Evolutionary conservation across 2,888 invertebrate species (phyloP), one percentile per base, ranked within the genome.

Genomic region (Caenorhabditis virilis): DNA sequence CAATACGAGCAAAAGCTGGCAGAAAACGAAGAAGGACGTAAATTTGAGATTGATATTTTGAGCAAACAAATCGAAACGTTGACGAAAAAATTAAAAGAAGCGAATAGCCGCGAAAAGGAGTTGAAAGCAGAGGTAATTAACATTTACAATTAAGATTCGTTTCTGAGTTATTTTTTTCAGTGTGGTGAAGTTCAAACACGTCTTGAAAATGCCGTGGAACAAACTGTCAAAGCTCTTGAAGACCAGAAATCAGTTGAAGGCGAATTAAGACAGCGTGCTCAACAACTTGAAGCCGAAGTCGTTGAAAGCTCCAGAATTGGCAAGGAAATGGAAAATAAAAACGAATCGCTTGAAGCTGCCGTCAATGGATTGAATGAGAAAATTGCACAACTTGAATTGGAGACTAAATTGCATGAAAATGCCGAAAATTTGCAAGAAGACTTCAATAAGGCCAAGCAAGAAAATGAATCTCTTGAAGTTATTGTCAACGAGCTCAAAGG

Each of bases 1-100:
- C 9, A n/a, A 2, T 39, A 54, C 26, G 22, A 41, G 22, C 25
- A 16, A 6, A 18, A 23, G 15, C 27, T 60, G 11, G 23, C 23
- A n/a, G 49, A 60, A 15, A 54, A 49, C 15, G 38, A 49, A 1
- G 54, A 54, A 35, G 38, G 53, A 23, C 48, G 60, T n/a, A 15
- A 26, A 23, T 60, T 39, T 25, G 60, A 60, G 39, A 45, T 48
- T 30, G 54, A 60, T 2, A 35, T 49, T 4, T 26, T 50, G 4
- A 27, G 11, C 4, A 54, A 49, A 23, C 30, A 60, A 60, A 22
- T 50, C 54, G 15, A 54, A 45, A 38, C 18, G 45, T 20, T 42
- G 11, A 20, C 16, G 18, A 20, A 5, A n/a, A n/a, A 9, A 16
- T 16, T 11, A 9, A 27, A 16, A 27, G 16, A 5, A 6, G 58